Percentiles rank a stretch among this genome's conserved stretches.
These are phyloP conservation scores for Ips typographus DNA, from an alignment of 1,140 invertebrate species.

Conservation along the genomic window DNA sequence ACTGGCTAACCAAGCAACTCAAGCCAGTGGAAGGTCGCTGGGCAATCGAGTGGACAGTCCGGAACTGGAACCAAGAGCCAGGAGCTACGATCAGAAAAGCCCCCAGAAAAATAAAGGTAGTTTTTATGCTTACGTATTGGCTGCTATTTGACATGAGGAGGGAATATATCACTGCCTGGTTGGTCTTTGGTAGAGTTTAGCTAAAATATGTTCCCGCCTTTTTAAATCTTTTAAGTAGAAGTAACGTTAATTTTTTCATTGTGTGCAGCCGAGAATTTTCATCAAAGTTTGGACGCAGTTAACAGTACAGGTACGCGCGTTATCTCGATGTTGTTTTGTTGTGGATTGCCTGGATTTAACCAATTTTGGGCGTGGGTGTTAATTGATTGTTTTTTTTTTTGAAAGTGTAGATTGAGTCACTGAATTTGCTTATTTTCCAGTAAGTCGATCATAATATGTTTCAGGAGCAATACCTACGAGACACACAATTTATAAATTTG, in stretches of 20 bases:
- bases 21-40: slow-evolving; percentile 53
- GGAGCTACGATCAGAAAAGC: slow-evolving; percentile 60
- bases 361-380: slow-evolving; percentile 10
- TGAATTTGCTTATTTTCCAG: too few relatives aligned
- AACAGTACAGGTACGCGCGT: slow-evolving; percentile 61
- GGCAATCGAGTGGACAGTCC: slow-evolving; percentile 53
- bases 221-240: not conserved
- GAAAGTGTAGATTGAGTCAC: not conserved
- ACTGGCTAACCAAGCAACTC: slow-evolving; percentile 61
- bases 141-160: not conserved
- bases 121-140: slow-evolving; percentile 9
- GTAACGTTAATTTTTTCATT: not conserved
- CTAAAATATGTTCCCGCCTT: not conserved
- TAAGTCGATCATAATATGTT: too few relatives aligned
- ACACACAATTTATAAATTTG: too few relatives aligned
- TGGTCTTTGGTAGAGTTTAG: not conserved
- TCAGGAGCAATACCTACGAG: too few relatives aligned
- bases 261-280: slow-evolving; percentile 60
- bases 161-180: not conserved
- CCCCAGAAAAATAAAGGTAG: slow-evolving; percentile 57
- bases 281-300: slow-evolving; percentile 66
- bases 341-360: not conserved
- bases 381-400: slow-evolving; percentile 5
- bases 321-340: slow-evolving; percentile 22
- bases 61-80: slow-evolving; percentile 60